Evolutionary conservation across 1,140 invertebrate genomes (phyloP), one percentile per base, ranked within the genome.

Genomic region (Atta colombica): DNA sequence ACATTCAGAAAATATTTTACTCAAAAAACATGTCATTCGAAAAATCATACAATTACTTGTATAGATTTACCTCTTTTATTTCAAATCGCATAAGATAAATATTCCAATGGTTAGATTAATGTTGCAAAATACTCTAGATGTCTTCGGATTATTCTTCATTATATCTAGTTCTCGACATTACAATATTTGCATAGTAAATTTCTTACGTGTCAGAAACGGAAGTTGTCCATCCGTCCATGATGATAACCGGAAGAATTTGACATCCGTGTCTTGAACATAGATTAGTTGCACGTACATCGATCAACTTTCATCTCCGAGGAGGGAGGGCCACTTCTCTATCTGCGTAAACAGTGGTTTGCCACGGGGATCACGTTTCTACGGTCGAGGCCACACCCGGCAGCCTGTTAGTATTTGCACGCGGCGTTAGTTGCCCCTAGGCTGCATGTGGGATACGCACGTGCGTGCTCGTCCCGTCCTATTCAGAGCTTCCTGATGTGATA

Each of bases 301-400:
- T 91, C 89, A 90, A 85, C 51, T 60, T 51, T 16, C 51, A 63
- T 88, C 89, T 39, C 53, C 21, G 28, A 68, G 3, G 53, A 51
- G 68, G 12, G 39, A 49, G 53, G 71, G 60, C 69, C 65, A 78
- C 87, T 81, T 88, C 89, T 88, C 87, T 78, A 86, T 88, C 84
- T 87, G 31, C 74, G 91, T 92, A 92, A 92, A 92, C 92, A 92
- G 87, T 87, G 91, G 90, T 92, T 92, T 92, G 92, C 92, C 92
- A 92, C 91, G 92, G 89, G 69, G 92, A 92, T 92, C 92, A 91
- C 92, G 91, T 92, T 92, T 92, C 92, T 65, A 69, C 25, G 51
- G 60, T 12, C 60, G 53, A 85, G 87, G 89, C 88, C 81, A 90
- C 90, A 91, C 90, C 92, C 92, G 89, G 84, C 85, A 92, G 87